A percentile compares a stretch with the other conserved stretches of the same genome.
Conservation (phyloP, 2,888 invertebrate genomes). For the Habroteleia sp. region DNA sequence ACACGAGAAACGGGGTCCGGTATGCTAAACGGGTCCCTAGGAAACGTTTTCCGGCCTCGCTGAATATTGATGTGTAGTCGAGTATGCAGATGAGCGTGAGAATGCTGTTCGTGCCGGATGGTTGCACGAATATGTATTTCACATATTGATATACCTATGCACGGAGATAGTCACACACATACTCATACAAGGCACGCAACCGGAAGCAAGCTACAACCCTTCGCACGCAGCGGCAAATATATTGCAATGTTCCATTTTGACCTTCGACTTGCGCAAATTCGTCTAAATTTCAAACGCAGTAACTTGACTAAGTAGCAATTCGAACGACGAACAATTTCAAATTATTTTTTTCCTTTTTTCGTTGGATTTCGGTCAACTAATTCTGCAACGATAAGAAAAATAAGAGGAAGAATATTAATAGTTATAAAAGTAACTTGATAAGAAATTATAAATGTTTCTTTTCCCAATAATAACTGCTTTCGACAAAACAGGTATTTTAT, state of each 20-base stretch:
- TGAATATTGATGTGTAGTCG: constrained; percentile 79
- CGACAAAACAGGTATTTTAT: too few species aligned
- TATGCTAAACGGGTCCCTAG: constrained; percentile 76
- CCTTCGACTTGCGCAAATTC: constrained; percentile 34
- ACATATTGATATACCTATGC: constrained; percentile 56
- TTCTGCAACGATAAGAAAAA: too few species aligned
- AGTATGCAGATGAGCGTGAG: constrained; percentile 80
- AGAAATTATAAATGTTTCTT: too few species aligned
- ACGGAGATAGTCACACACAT: constrained; percentile 44
- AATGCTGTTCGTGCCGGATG: constrained; percentile 78
- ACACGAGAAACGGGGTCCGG: constrained; percentile 75
- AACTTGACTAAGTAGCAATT: constrained; percentile 6
- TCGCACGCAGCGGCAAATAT: constrained; percentile 33
- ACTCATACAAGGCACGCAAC: constrained; percentile 68
- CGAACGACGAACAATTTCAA: not conserved
- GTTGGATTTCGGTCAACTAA: too few species aligned
- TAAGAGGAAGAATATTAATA: too few species aligned
- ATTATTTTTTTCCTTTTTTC: constrained; percentile 13
- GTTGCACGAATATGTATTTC: constrained; percentile 69
- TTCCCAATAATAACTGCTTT: too few species aligned
- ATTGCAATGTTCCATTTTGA: constrained; percentile 42
- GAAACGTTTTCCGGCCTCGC: constrained; percentile 76
- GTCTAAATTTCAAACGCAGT: not conserved
- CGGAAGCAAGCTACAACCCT: constrained; percentile 72
- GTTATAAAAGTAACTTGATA: too few species aligned